phyloP scores from a whole-genome alignment of 2,113 vertebrate genomes.

The Ictalurus furcatus region DNA sequence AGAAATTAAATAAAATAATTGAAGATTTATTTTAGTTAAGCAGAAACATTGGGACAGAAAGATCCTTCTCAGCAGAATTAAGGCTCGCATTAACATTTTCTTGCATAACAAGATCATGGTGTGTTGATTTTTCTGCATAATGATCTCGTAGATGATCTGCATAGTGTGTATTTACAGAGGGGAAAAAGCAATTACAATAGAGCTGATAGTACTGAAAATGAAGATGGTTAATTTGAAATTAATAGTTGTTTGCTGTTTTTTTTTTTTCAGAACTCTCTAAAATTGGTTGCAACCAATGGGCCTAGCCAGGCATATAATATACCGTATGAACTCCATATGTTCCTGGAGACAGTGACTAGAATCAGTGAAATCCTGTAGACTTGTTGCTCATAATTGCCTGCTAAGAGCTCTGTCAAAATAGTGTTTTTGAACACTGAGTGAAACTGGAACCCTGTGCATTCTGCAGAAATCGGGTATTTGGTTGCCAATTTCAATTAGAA shows the following conservation, averaged over 20 bases:
- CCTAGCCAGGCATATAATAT: slow-evolving; percentile 37
- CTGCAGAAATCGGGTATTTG: slow-evolving; percentile 16
- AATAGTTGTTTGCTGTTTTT: not conserved
- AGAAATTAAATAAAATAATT: slow-evolving; percentile 60
- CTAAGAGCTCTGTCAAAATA: slow-evolving; percentile 1
- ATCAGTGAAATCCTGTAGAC: slow-evolving; percentile 23
- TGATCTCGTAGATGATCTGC: not conserved
- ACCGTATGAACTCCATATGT: slow-evolving; percentile 34
- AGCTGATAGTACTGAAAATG: not conserved
- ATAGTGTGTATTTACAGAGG: not conserved
- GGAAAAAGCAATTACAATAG: not conserved
- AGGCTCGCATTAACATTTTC: not conserved
- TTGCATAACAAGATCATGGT: not conserved
- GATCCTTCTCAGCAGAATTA: not conserved
- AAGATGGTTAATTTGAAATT: not conserved
- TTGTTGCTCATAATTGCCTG: slow-evolving; percentile 23
- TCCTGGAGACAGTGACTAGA: slow-evolving; percentile 15
- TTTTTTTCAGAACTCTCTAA: slow-evolving; percentile 6
- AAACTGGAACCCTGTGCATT: slow-evolving; percentile 7
- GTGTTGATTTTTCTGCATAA: not conserved
- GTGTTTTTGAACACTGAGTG: slow-evolving; percentile 1
- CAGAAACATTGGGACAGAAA: slow-evolving; percentile 5
- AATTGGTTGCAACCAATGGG: slow-evolving; percentile 14
- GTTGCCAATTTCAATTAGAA: slow-evolving; percentile 32
- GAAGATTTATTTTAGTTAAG: slow-evolving; percentile 47